These are phyloP conservation scores for Pangasianodon gigas DNA, from an alignment of 2,113 vertebrate species.

Conservation along the genomic window DNA sequence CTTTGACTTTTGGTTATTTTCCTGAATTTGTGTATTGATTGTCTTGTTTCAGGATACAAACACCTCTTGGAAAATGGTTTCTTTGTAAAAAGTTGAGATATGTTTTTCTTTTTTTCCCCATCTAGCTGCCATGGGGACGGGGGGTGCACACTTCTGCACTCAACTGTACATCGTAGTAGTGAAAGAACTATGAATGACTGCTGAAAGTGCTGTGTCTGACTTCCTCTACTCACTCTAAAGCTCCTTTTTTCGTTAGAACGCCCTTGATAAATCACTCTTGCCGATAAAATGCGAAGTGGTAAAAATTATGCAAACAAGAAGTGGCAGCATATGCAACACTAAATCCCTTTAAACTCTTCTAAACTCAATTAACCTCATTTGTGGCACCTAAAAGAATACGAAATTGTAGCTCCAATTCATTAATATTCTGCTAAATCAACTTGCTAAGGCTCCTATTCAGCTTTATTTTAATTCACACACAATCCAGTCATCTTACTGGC, in stretches of 20 bases:
- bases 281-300: conserved; percentile 13
- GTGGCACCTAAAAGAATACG: neutral
- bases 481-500: conserved; percentile 1
- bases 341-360: conserved; percentile 34
- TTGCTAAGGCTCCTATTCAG: neutral
- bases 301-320: conserved; percentile 30
- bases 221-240: neutral
- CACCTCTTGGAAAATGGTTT: neutral
- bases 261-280: conserved; percentile 19
- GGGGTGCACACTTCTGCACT: neutral
- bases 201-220: neutral
- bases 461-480: conserved; percentile 31
- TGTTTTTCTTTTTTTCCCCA: neutral
- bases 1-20: neutral
- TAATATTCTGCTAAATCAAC: conserved; percentile 29
- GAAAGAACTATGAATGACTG: neutral
- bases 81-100: neutral
- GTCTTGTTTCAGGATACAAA: neutral
- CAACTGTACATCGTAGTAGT: neutral
- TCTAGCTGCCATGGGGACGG: neutral
- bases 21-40: neutral
- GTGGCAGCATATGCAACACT: conserved; percentile 23
- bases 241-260: neutral
- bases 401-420: conserved; percentile 17
- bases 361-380: conserved; percentile 11